Evolutionary conservation across 2,888 invertebrate genomes (phyloP).

Genomic region (Rhamnusium bicolor): DNA sequence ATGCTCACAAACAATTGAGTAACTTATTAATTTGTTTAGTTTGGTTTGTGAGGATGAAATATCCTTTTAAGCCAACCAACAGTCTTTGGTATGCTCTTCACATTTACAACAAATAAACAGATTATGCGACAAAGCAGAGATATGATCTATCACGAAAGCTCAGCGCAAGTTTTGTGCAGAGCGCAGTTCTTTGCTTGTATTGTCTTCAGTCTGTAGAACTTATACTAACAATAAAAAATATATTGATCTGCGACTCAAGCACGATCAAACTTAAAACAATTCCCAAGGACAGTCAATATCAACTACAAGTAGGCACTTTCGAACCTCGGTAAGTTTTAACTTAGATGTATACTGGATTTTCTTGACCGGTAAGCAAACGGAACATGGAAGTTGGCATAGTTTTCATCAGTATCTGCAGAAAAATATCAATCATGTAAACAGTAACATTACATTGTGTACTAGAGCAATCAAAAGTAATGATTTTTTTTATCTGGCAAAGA

Average conservation of each 20-base stretch:
- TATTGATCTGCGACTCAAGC: slow-evolving; percentile 70
- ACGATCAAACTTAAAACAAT: slow-evolving; percentile 67
- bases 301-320: slow-evolving; percentile 78
- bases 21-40: slow-evolving; percentile 15
- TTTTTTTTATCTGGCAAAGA: too few species aligned
- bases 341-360: slow-evolving; percentile 99
- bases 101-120: slow-evolving; percentile 67
- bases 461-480: too few species aligned
- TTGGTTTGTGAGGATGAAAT: slow-evolving; percentile 54
- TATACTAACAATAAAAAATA: slow-evolving; percentile 69
- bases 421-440: neutral
- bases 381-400: slow-evolving; percentile 99
- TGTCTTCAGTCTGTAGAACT: slow-evolving; percentile 71
- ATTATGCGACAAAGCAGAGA: slow-evolving; percentile 69
- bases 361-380: slow-evolving; percentile 98
- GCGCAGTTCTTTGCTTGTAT: slow-evolving; percentile 70
- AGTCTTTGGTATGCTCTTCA: slow-evolving; percentile 69
- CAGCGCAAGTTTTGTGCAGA: slow-evolving; percentile 65
- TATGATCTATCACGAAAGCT: slow-evolving; percentile 70
- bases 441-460: neutral
- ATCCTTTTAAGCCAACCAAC: slow-evolving; percentile 61
- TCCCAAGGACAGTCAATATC: slow-evolving; percentile 69
- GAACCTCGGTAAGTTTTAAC: slow-evolving; percentile 67
- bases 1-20: slow-evolving; percentile 24
- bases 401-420: slow-evolving; percentile 97